A percentile compares a stretch with the other conserved stretches of the same genome.
phyloP scores from a whole-genome alignment of 2,797 vertebrate species.

The Monodelphis domestica region DNA sequence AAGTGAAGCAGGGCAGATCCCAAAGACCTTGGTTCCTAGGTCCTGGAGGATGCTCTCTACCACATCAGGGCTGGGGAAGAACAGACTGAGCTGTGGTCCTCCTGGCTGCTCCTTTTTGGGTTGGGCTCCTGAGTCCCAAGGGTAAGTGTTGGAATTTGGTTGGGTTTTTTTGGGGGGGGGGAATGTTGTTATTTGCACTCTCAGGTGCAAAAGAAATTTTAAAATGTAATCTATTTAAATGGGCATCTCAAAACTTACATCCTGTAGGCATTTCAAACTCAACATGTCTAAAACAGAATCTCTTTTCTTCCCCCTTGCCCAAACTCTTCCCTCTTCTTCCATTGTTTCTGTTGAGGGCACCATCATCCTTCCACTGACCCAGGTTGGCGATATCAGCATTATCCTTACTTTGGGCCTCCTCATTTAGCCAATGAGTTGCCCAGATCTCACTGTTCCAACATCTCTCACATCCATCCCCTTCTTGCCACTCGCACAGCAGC shows the following conservation, averaged over 20 bases:
- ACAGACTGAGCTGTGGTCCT: not conserved
- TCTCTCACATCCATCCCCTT: not conserved
- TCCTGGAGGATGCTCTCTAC: not conserved
- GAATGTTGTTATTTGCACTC: not conserved
- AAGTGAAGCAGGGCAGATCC: not conserved
- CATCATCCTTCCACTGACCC: not conserved
- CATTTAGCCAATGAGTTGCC: not conserved
- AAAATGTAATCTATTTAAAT: not conserved
- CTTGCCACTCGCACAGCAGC: not conserved
- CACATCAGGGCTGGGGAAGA: not conserved
- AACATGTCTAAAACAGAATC: not conserved
- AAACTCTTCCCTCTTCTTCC: not conserved
- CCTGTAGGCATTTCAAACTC: not conserved
- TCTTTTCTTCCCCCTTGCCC: not conserved
- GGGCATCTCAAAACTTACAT: not conserved
- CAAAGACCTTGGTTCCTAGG: not conserved
- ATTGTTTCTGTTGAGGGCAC: not conserved
- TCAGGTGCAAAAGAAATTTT: not conserved
- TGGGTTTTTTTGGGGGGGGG: not conserved
- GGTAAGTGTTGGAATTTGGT: not conserved
- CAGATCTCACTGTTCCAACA: not conserved
- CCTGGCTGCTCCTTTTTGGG: not conserved
- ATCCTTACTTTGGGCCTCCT: not conserved
- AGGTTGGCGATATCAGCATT: not conserved
- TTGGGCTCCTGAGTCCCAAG: not conserved